Evolutionary conservation across 2,888 invertebrate species (phyloP).

Genomic region (Ormyrus pomaceus): DNA sequence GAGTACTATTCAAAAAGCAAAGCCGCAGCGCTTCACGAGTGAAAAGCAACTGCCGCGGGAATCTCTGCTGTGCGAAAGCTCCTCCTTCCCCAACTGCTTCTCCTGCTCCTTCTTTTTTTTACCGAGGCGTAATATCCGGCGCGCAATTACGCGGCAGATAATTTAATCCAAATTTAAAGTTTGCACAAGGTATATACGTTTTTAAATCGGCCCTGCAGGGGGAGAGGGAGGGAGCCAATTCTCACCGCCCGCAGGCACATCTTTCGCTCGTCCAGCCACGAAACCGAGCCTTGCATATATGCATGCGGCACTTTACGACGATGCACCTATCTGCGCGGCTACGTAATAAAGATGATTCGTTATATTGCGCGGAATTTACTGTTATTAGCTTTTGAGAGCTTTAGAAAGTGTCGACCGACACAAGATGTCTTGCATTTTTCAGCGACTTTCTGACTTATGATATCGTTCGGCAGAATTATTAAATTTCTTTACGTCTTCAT

Average conservation of each 20-base stretch:
- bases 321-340: constrained; percentile 30
- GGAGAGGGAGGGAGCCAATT: neutral
- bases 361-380: constrained; percentile 42
- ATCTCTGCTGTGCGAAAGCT: constrained; percentile 29
- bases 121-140: constrained; percentile 21
- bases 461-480: constrained; percentile 35
- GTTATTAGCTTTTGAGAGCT: constrained; percentile 55
- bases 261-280: neutral
- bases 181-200: constrained; percentile 43
- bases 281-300: constrained; percentile 16
- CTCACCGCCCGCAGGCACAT: constrained; percentile 5
- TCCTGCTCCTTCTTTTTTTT: neutral
- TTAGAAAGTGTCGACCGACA: constrained; percentile 41
- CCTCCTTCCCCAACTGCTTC: neutral
- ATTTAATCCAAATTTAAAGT: constrained; percentile 56
- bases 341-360: constrained; percentile 49
- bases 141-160: constrained; percentile 50
- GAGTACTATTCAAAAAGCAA: constrained; percentile 47
- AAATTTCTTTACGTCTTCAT: constrained; percentile 42
- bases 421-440: constrained; percentile 1
- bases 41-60: constrained; percentile 20
- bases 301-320: constrained; percentile 38
- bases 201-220: constrained; percentile 35
- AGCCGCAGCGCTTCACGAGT: constrained; percentile 7
- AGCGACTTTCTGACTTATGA: neutral